phyloP scores from a whole-genome alignment of 2,797 vertebrate genomes.

The Pipistrellus pygmaeus region DNA sequence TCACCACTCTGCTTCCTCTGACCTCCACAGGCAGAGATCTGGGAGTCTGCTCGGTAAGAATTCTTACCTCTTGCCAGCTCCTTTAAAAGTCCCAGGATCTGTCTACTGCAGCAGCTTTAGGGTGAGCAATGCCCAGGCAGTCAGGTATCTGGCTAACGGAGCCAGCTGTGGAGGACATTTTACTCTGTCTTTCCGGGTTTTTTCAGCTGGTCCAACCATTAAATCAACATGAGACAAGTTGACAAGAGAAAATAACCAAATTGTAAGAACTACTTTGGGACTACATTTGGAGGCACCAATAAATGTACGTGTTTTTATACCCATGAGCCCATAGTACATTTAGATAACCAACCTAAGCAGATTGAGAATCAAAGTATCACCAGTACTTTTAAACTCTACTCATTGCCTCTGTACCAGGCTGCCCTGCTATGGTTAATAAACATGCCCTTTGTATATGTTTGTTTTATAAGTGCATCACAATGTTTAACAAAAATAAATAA shows the following conservation, averaged over 20 bases:
- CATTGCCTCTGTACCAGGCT: neutral
- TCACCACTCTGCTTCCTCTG: neutral
- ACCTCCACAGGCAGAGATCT: neutral
- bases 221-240: neutral
- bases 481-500: slow-evolving; percentile 25
- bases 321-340: neutral
- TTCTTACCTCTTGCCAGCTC: neutral
- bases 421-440: neutral
- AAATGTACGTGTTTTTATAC: neutral
- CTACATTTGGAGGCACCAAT: neutral
- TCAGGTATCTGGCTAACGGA: neutral
- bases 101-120: neutral
- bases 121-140: neutral
- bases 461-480: neutral
- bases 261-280: neutral
- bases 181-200: neutral
- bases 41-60: neutral
- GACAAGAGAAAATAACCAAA: neutral
- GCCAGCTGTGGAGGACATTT: neutral
- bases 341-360: neutral
- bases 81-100: neutral
- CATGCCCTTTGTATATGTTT: neutral
- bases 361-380: neutral
- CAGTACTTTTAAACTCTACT: neutral
- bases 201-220: neutral